These are phyloP conservation scores for Aythya baeri DNA, from an alignment of 2,113 vertebrate genomes.

Conservation along the genomic window DNA sequence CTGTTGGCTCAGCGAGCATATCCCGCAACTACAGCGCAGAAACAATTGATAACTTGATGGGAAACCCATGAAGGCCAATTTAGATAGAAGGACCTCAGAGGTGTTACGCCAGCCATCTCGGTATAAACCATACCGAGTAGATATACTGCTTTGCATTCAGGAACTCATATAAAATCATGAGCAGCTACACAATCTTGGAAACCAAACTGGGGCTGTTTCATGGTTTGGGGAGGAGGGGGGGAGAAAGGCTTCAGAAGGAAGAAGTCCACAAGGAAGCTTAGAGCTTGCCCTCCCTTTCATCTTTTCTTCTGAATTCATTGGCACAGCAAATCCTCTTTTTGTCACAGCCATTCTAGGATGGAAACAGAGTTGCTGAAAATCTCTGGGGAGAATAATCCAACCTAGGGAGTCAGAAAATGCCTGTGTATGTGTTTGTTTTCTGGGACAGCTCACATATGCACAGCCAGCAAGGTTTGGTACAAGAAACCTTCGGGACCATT, in stretches of 20 bases:
- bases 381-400: neutral
- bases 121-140: neutral
- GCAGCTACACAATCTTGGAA: neutral
- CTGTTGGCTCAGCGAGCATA: neutral
- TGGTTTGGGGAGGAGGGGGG: too few relatives aligned
- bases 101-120: neutral
- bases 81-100: neutral
- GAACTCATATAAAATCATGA: neutral
- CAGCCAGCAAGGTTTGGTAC: neutral
- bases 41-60: neutral
- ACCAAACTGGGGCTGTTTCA: neutral
- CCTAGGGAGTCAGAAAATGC: neutral
- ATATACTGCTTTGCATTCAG: neutral
- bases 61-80: neutral
- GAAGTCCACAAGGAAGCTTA: neutral
- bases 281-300: neutral
- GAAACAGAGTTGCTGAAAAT: neutral
- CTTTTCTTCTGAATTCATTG: neutral
- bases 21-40: neutral
- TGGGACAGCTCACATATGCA: neutral
- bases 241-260: neutral
- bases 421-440: neutral
- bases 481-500: neutral
- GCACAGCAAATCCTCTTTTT: neutral
- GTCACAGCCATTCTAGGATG: neutral